Conservation (phyloP, 1,140 invertebrate species). For the Ylistrum balloti region DNA sequence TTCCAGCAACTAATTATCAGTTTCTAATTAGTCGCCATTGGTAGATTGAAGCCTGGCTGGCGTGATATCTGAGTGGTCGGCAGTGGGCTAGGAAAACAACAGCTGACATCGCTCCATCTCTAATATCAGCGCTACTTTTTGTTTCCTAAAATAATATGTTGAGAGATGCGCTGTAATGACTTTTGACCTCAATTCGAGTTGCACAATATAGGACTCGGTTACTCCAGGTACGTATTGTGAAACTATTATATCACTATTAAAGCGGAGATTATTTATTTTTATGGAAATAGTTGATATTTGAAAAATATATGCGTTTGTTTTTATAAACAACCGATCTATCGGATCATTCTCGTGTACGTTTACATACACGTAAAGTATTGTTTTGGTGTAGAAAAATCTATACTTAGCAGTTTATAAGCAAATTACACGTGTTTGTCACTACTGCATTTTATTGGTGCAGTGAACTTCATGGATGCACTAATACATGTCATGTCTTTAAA, state of each 20-base stretch:
- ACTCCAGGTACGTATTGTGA: background rate
- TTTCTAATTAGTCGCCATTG: constrained; percentile 34
- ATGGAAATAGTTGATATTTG: too few species aligned
- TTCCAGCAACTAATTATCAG: constrained; percentile 34
- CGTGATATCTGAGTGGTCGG: constrained; percentile 18
- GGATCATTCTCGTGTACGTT: background rate
- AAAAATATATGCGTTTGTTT: background rate
- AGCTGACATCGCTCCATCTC: constrained; percentile 23
- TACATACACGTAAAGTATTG: background rate
- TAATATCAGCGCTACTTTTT: constrained; percentile 15
- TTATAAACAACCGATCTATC: background rate
- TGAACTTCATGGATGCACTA: background rate
- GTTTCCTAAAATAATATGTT: constrained; percentile 31
- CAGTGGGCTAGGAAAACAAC: constrained; percentile 18
- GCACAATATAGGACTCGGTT: background rate
- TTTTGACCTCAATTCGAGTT: background rate
- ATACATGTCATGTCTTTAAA: background rate
- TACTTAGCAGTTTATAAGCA: background rate
- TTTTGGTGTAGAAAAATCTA: background rate
- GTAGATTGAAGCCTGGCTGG: constrained; percentile 37
- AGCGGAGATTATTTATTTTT: background rate
- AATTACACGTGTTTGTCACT: background rate
- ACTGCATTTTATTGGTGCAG: background rate
- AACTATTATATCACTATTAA: background rate
- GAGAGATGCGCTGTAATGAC: background rate